Base-by-base conservation (phyloP, 2,888 invertebrate genomes). In the Cecidostiba fungosa region DNA sequence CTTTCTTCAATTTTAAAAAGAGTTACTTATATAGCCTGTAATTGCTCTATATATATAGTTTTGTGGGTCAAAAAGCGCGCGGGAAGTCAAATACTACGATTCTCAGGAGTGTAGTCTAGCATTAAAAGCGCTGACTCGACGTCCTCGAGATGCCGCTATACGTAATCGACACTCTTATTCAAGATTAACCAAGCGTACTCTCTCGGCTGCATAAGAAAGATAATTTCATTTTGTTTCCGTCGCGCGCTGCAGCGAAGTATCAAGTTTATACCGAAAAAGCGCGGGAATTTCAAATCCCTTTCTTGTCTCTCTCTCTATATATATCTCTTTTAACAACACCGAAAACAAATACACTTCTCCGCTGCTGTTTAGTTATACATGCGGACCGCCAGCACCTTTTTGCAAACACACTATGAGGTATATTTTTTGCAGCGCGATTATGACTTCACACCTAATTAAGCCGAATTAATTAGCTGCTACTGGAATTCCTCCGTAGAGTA, bases 121-220 rank as follows among this genome's bases (percentile, higher is more conserved):
- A 62, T 72, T 77, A 79, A 82, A 82, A 70, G 32, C 43, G 79
- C 79, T 74, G 72, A 77, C 80, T 80, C 62, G 77, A 29, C 76
- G 70, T 72, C 77, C 77, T 78, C 66, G 66, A 77, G 66, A 77
- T 66, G 23, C 80, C 72, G 50, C 72, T 26, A n/a, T n/a, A 19
- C 66, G 77, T 84, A 84, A 86, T 80, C 81, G 80, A 77, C 72
- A 72, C 77, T 84, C 77, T 66, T 69, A 73, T 81, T 84, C 43
- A 50, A 84, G 66, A 86, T 86, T 76, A 80, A 86, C 70, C 80
- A 86, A 72, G 50, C 74, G 54, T 79, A 26, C 50, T 69, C 32
- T 4, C 12, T 8, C 23, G n/a, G 19, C 70, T 70, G 78, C 79
- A 59, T 23, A 83, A 86, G 82, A 82, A 79, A 77, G 70, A 82